A percentile compares a stretch with the other conserved stretches of the same genome.
These are phyloP conservation scores for Salvelinus alpinus DNA, from an alignment of 2,113 vertebrate species.

Conservation along the genomic window DNA sequence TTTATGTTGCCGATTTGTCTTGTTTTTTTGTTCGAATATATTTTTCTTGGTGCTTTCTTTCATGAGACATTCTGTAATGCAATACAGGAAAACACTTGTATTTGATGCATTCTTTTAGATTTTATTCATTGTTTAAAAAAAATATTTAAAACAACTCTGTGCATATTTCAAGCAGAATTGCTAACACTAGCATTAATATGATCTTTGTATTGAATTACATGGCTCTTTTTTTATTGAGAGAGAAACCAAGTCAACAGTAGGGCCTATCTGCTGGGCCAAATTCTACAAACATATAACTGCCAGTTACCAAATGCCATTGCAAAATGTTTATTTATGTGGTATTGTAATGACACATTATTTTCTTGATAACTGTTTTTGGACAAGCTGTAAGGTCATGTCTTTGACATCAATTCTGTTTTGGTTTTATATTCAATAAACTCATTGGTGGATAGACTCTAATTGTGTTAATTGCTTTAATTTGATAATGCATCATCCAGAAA, in stretches of 20 bases:
- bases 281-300: neutral
- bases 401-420: neutral
- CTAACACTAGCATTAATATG: neutral
- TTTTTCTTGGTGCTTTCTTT: conserved; percentile 36
- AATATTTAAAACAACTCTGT: neutral
- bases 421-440: neutral
- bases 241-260: neutral
- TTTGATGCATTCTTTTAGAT: neutral
- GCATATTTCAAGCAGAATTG: neutral
- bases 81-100: conserved; percentile 15
- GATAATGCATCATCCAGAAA: too few relatives aligned
- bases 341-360: neutral
- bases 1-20: conserved; percentile 39
- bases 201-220: neutral
- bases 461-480: neutral
- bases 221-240: conserved; percentile 15
- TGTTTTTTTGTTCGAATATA: conserved; percentile 30
- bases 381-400: neutral
- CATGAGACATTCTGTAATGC: conserved; percentile 17
- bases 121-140: neutral
- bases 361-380: conserved; percentile 6
- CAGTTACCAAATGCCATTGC: conserved; percentile 27
- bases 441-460: neutral
- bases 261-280: conserved; percentile 14
- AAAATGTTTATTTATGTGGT: conserved; percentile 14